These are phyloP conservation scores for Lacerta bilineata DNA, from an alignment of 2,797 vertebrate species.

Conservation along the genomic window DNA sequence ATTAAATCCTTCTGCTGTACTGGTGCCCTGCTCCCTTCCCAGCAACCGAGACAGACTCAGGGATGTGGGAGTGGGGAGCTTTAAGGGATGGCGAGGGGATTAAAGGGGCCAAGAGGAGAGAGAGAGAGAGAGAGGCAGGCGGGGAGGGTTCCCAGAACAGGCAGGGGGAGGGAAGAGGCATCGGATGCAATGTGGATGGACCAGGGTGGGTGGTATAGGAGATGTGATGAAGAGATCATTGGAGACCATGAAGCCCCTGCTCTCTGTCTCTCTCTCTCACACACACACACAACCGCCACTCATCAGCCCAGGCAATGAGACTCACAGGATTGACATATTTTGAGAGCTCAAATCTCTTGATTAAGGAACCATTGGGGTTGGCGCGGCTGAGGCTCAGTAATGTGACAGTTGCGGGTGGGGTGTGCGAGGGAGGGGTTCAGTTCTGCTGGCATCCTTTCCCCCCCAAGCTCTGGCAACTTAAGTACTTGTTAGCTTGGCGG, in stretches of 20 bases:
- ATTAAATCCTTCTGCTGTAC: slow-evolving; percentile 87
- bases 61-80: neutral
- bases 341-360: slow-evolving; percentile 34
- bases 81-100: neutral
- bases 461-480: neutral
- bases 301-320: slow-evolving; percentile 15
- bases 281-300: neutral
- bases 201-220: neutral
- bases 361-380: slow-evolving; percentile 11
- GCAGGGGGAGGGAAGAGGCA: accelerated
- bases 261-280: neutral
- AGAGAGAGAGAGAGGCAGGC: neutral
- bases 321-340: slow-evolving; percentile 7
- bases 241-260: neutral
- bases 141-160: neutral
- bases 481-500: neutral
- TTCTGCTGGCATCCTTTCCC: neutral
- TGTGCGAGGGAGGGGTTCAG: neutral
- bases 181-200: neutral
- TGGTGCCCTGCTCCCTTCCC: slow-evolving; percentile 73
- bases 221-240: neutral
- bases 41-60: slow-evolving; percentile 40
- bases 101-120: neutral
- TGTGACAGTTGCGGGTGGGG: neutral
- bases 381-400: neutral